Base-by-base conservation (phyloP, 2,113 vertebrate species). In the Elgaria multicarinata region DNA sequence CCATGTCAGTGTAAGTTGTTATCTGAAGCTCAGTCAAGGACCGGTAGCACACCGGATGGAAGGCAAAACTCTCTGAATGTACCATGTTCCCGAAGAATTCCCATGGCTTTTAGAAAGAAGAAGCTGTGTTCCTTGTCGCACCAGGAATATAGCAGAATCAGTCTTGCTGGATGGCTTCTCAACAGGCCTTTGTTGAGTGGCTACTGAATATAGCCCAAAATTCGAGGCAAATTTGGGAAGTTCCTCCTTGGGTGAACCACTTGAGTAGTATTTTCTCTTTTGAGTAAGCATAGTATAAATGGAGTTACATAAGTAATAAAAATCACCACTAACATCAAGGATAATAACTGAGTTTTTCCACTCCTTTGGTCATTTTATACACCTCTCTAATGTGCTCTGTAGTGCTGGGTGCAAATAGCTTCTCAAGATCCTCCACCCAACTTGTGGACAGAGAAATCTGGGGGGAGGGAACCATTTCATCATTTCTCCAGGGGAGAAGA, bases 1-100 rank as follows among this genome's bases (percentile, higher is more conserved):
- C 94, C 93, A 90, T 69, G 90, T 86, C 76, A 87, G 92, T 42
- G 66, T 92, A 90, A 91, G 84, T 3, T 93, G 77, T 89, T 71
- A 89, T 95, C 44, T 94, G 89, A 95, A 92, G 93, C 76, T 89
- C 55, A 90, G 64, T 89, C 90, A 89, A 76, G 1, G 39, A 86
- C 82, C 92, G 90, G 83, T 87, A 94, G 93, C 85, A 31, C 4
- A 93, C 94, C 92, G 91, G 90, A 90, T 94, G 94, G 94, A 88
- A 95, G 89, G 90, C 90, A 92, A 90, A 76, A 88, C 44, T 90
- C 92, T 92, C 92, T 79, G 78, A 93, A 81, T 78, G 80, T 28
- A 36, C 53, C 77, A 0, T 69, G 75, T 78, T 95, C 84, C 85
- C 88, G 76, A 92, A 90, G 71, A 94, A 90, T 80, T 94, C 80